Conservation (phyloP, 2,113 vertebrate genomes). For the Corvus cornix region DNA sequence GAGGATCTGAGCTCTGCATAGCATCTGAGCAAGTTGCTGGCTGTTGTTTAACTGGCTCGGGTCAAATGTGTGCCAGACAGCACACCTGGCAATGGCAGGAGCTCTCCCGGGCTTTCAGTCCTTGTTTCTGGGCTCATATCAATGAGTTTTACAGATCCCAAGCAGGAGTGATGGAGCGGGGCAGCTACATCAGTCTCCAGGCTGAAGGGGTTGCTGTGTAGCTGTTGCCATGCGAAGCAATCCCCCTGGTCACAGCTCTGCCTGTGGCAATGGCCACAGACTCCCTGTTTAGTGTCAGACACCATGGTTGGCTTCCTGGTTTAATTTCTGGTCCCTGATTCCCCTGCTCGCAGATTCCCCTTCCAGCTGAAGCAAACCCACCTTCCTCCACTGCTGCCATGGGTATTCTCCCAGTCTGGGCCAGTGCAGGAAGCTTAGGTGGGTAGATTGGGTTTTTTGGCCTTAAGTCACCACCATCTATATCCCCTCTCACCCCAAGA, state of each 20-base stretch:
- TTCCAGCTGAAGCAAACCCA: background rate
- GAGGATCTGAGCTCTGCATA: background rate
- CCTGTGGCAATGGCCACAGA: background rate
- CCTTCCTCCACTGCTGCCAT: accelerated
- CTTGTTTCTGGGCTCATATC: background rate
- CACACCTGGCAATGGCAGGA: background rate
- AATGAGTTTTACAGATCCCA: background rate
- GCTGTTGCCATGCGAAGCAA: background rate
- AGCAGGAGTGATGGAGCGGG: accelerated
- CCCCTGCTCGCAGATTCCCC: background rate
- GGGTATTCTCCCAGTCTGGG: background rate
- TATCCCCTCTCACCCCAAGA: background rate
- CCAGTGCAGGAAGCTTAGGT: background rate
- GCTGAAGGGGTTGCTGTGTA: background rate
- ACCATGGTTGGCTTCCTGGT: background rate
- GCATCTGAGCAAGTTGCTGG: background rate
- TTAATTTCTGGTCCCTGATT: background rate
- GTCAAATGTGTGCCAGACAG: background rate
- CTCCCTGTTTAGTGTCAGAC: background rate
- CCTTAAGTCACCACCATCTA: background rate
- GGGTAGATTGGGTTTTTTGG: accelerated
- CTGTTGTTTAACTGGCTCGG: background rate
- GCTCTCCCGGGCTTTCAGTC: background rate
- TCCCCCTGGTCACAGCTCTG: accelerated
- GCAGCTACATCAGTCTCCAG: background rate